Conservation (phyloP, 2,888 invertebrate genomes). For the Malthinus flaveolus region DNA sequence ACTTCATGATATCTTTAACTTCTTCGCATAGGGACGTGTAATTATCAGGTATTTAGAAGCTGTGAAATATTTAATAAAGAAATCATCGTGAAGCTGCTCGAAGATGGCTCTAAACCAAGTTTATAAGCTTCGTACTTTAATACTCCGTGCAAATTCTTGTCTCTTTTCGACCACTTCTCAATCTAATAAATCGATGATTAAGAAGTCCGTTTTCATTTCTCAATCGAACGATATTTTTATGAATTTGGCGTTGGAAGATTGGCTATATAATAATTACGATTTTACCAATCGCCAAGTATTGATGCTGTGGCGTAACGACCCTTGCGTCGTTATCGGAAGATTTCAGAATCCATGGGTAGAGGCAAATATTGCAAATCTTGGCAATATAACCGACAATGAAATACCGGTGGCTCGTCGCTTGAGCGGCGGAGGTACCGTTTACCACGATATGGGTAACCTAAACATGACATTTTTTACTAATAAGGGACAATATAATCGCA, state of each 20-base stretch:
- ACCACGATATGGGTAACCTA: constrained; percentile 92
- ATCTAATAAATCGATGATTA: constrained; percentile 55
- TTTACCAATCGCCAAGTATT: constrained; percentile 82
- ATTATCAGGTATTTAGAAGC: constrained; percentile 10
- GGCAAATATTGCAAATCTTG: constrained; percentile 72
- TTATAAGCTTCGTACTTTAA: constrained; percentile 36
- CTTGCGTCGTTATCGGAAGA: constrained; percentile 93
- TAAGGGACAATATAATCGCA: constrained; percentile 79
- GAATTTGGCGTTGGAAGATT: constrained; percentile 95
- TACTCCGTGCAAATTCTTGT: constrained; percentile 29
- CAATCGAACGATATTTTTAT: constrained; percentile 88
- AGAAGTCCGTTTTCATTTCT: constrained; percentile 89
- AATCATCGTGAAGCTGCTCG: constrained; percentile 24
- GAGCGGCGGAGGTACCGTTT: constrained; percentile 96
- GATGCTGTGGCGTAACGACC: constrained; percentile 91
- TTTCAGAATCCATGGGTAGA: constrained; percentile 98
- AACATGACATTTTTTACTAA: constrained; percentile 92
- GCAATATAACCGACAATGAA: constrained; percentile 58
- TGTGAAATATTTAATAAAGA: constrained; percentile 23
- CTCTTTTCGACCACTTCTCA: constrained; percentile 17
- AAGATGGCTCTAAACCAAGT: constrained; percentile 48
- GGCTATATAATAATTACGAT: constrained; percentile 88
- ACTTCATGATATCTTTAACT: constrained; percentile 81
- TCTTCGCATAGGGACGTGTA: constrained; percentile 70
- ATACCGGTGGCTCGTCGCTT: constrained; percentile 84